These are phyloP conservation scores for Andrena dorsata DNA, from an alignment of 2,888 invertebrate genomes.

Conservation along the genomic window DNA sequence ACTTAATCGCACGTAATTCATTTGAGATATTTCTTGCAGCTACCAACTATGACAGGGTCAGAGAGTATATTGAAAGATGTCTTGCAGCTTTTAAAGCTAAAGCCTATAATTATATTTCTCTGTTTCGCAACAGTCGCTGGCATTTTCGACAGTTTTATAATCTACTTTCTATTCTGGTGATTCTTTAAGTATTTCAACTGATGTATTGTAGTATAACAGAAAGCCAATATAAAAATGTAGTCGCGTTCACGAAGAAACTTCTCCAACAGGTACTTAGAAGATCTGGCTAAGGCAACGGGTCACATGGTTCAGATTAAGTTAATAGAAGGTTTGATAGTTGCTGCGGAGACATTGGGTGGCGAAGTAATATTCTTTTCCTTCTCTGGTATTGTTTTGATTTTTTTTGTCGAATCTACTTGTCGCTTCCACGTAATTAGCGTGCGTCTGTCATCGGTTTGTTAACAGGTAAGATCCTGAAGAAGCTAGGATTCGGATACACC, in stretches of 20 bases:
- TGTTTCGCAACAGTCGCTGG: conserved; percentile 91
- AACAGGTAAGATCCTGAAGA: conserved; percentile 91
- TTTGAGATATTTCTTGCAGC: conserved; percentile 84
- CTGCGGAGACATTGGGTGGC: conserved; percentile 92
- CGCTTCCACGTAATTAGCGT: neutral
- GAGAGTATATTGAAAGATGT: conserved; percentile 90
- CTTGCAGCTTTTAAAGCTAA: conserved; percentile 87
- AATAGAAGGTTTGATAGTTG: conserved; percentile 92
- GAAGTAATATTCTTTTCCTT: conserved; percentile 92
- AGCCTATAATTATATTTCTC: conserved; percentile 89
- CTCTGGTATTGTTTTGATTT: conserved; percentile 85
- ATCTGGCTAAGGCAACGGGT: conserved; percentile 89
- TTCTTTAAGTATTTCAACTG: conserved; percentile 6
- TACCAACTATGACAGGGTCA: conserved; percentile 90
- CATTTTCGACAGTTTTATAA: conserved; percentile 92
- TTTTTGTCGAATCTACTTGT: neutral
- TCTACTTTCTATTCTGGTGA: conserved; percentile 93
- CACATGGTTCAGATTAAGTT: conserved; percentile 90
- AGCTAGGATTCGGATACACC: conserved; percentile 91
- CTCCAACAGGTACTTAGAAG: conserved; percentile 90
- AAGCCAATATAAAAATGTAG: neutral
- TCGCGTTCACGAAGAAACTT: neutral
- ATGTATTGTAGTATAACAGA: neutral
- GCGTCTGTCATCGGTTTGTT: neutral
- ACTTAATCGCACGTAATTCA: neutral